phyloP scores from a whole-genome alignment of 2,797 vertebrate genomes.

The Tapirus indicus region DNA sequence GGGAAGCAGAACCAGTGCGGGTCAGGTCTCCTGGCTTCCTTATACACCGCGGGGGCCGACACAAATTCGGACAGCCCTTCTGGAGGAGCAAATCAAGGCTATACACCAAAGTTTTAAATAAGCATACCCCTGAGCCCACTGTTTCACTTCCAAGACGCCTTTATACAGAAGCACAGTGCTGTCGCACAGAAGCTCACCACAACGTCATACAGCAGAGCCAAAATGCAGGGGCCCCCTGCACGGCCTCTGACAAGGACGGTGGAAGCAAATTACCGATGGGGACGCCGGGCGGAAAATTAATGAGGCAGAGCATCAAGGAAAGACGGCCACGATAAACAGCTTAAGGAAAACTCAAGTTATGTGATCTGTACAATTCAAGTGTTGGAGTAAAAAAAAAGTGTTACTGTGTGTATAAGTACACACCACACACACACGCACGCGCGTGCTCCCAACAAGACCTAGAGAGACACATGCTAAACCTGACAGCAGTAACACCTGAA shows the following conservation, averaged over 20 bases:
- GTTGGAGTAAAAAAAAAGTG: not conserved
- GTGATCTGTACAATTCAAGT: not conserved
- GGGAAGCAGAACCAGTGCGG: accelerated
- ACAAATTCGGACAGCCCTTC: not conserved
- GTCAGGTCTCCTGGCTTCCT: not conserved
- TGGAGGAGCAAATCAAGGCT: not conserved
- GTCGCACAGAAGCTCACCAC: accelerated
- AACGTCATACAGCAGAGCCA: not conserved
- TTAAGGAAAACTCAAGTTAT: accelerated
- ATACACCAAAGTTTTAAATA: not conserved
- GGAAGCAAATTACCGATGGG: not conserved
- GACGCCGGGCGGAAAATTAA: not conserved
- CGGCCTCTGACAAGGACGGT: not conserved
- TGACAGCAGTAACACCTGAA: not conserved
- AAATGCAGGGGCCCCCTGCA: not conserved
- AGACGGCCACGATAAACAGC: not conserved
- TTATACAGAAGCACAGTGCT: not conserved
- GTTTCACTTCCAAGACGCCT: not conserved
- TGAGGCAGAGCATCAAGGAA: not conserved
- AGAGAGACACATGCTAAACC: not conserved
- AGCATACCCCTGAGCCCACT: not conserved
- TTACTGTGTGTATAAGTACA: not conserved
- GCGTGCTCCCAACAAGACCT: not conserved
- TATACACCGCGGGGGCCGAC: accelerated
- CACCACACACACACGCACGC: not conserved